Percentiles rank a stretch among this genome's conserved stretches.
These are phyloP conservation scores for Toxonevra muliebris DNA, from an alignment of 2,888 invertebrate species.

Conservation along the genomic window DNA sequence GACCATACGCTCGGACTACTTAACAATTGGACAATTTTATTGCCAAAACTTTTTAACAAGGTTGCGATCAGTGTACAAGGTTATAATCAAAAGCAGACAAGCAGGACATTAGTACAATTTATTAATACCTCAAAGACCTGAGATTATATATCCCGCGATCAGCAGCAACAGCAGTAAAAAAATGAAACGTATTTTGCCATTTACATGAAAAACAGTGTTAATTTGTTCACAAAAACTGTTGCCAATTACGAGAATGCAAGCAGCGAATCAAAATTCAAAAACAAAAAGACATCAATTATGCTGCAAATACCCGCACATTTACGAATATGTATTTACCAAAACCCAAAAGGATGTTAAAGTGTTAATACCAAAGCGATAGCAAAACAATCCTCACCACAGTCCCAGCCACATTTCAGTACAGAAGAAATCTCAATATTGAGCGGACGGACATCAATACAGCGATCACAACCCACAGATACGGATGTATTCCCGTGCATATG, in stretches of 20 bases:
- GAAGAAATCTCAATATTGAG: too few relatives aligned
- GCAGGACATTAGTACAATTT: too few relatives aligned
- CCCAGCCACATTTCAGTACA: too few relatives aligned
- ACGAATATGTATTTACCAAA: background rate
- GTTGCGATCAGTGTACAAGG: background rate
- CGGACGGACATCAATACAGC: too few relatives aligned
- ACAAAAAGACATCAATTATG: conserved; percentile 11
- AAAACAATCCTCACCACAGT: too few relatives aligned
- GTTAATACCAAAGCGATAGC: too few relatives aligned
- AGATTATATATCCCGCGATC: background rate
- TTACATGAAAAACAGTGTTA: conserved; percentile 28
- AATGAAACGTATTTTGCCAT: conserved; percentile 16
- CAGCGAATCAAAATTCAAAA: background rate
- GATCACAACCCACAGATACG: too few relatives aligned
- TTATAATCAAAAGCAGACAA: conserved; percentile 20
- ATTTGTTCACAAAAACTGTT: conserved; percentile 23
- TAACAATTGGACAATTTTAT: background rate
- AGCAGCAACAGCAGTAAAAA: conserved; percentile 1
- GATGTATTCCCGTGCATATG: too few relatives aligned
- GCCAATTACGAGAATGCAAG: conserved; percentile 15
- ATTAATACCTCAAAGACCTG: background rate
- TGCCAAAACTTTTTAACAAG: background rate
- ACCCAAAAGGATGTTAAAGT: too few relatives aligned
- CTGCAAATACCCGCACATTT: background rate
- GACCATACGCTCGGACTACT: background rate